phyloP scores from a whole-genome alignment of 2,797 vertebrate species.

The Brachyalestes nurse region DNA sequence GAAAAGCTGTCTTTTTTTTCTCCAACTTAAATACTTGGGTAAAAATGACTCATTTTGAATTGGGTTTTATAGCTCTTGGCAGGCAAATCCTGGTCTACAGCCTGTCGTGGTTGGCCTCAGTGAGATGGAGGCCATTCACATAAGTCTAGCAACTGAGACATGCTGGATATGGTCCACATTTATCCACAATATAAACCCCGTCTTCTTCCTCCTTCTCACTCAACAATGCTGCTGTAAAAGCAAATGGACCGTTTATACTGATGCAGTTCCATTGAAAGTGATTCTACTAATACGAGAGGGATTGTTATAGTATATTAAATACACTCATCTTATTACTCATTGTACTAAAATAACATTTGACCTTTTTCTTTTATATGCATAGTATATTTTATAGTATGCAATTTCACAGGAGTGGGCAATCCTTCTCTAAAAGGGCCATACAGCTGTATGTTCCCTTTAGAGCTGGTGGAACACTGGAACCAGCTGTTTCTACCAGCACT shows the following conservation, averaged over 20 bases:
- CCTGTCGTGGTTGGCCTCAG: slow-evolving; percentile 20
- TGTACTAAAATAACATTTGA: slow-evolving; percentile 20
- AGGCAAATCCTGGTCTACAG: slow-evolving; percentile 9
- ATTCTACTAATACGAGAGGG: background rate
- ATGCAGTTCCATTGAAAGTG: slow-evolving; percentile 8
- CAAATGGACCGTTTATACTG: slow-evolving; percentile 19
- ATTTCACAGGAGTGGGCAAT: slow-evolving; percentile 3
- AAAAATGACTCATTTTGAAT: slow-evolving; percentile 15
- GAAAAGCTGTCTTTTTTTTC: slow-evolving; percentile 6
- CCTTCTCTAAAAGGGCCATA: background rate
- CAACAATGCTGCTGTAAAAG: slow-evolving; percentile 30
- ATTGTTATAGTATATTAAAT: slow-evolving; percentile 20
- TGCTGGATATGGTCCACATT: slow-evolving; percentile 29
- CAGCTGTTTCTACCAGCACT: slow-evolving; percentile 8
- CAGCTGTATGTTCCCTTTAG: background rate
- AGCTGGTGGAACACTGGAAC: background rate
- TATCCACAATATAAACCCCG: slow-evolving; percentile 10
- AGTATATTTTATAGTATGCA: slow-evolving; percentile 6
- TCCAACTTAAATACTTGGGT: slow-evolving; percentile 2
- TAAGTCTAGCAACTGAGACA: slow-evolving; percentile 11
- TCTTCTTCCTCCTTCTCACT: background rate
- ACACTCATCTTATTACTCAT: slow-evolving; percentile 5
- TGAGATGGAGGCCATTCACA: slow-evolving; percentile 20
- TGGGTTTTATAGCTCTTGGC: slow-evolving; percentile 39
- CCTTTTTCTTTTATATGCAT: slow-evolving; percentile 8